Conservation (phyloP, 2,113 vertebrate species). For the Pterocles burchelli region DNA sequence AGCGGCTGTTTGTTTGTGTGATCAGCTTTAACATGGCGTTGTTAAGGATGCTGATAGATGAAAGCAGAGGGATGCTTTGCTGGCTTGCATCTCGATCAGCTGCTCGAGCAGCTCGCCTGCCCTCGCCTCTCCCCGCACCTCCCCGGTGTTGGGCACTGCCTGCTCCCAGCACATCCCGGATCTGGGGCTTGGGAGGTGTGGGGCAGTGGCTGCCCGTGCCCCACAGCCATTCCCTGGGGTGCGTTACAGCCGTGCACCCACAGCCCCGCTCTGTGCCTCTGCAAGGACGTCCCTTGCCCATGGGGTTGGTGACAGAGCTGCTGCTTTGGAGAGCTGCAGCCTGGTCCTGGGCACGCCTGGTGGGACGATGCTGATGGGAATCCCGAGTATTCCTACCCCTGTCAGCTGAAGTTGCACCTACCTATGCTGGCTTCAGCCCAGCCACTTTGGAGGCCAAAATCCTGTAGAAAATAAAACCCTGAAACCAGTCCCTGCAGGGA, state of each 20-base stretch:
- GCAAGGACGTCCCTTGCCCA: too few species aligned
- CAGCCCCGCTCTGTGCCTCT: background rate
- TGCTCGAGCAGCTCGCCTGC: background rate
- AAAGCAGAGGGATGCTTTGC: background rate
- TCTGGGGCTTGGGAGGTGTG: background rate
- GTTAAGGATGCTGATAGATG: background rate
- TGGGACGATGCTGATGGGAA: background rate
- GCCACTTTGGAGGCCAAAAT: background rate
- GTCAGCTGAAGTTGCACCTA: background rate
- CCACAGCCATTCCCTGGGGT: too few species aligned
- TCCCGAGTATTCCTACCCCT: background rate
- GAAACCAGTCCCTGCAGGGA: background rate
- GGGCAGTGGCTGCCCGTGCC: background rate
- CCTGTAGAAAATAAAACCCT: background rate
- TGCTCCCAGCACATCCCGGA: too few species aligned
- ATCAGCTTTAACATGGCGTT: background rate
- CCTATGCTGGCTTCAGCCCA: background rate
- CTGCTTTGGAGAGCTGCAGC: background rate
- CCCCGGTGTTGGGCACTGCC: background rate
- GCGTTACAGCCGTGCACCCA: background rate
- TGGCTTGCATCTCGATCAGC: background rate
- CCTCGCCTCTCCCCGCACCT: background rate
- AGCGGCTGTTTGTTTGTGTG: background rate
- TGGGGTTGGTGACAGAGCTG: background rate
- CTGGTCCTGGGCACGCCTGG: accelerated